Evolutionary conservation across 2,113 vertebrate species (phyloP).

Genomic region (Mastomys coucha): DNA sequence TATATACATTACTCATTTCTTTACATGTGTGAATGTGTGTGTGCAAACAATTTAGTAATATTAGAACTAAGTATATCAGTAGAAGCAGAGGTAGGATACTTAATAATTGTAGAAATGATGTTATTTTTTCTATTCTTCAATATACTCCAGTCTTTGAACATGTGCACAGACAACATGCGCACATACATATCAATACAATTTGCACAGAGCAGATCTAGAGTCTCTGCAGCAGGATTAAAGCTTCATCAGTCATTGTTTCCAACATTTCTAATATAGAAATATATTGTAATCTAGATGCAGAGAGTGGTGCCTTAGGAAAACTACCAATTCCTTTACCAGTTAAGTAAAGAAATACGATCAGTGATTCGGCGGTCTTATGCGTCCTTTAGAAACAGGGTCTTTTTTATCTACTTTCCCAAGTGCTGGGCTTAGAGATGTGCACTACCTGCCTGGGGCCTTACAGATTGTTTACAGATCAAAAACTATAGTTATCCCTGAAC

Average conservation of each 20-base stretch:
- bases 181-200: background rate
- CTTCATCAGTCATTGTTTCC: background rate
- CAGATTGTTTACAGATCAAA: slow-evolving; percentile 4
- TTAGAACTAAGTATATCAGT: background rate
- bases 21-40: background rate
- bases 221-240: background rate
- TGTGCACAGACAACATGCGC: background rate
- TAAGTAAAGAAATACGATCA: background rate
- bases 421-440: background rate
- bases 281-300: background rate
- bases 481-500: slow-evolving; percentile 6
- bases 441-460: background rate
- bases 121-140: background rate
- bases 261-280: background rate
- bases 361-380: background rate
- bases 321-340: background rate
- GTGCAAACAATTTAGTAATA: background rate
- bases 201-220: background rate
- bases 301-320: background rate
- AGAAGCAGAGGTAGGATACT: background rate
- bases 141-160: background rate
- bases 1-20: background rate
- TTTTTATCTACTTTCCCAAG: background rate
- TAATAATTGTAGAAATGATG: background rate
- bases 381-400: background rate